Evolutionary conservation across 2,888 invertebrate species (phyloP), one percentile per base, ranked within the genome.

Genomic region (Volucella zonaria): DNA sequence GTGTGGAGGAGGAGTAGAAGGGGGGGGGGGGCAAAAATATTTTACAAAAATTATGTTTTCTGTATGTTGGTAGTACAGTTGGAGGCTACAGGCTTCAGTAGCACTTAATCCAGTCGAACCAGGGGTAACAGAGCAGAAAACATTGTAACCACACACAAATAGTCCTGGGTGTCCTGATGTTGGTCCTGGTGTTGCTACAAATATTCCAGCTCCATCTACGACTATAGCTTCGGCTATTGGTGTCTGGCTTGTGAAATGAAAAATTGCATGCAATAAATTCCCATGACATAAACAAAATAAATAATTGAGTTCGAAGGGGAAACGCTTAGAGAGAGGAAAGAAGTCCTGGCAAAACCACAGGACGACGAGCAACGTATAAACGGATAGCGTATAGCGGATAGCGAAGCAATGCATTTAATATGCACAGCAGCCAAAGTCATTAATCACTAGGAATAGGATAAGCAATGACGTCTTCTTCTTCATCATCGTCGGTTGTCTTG

Each of bases 211-310:
- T 23, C 18, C 18, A 23, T 23, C 18, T 15, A 23, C 43, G 4
- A 49, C 8, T 49, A 49, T 6, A 31, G 31, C n/a, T 49, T 49
- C 15, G 49, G 49, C 14, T n/a, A 18, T 12, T 70, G 70, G 58
- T 38, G 31, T 58, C 64, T 76, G 71, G 71, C 62, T 75, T 80
- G 80, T 56, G 71, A 85, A 83, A 87, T 90, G 89, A 90, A 87
- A 89, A 89, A 90, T 89, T 88, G 87, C 77, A 86, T 81, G 88
- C 89, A 87, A 90, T 90, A 90, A 90, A 89, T 90, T 90, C 87
- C 87, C 88, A 89, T 89, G 89, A 89, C 89, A 89, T 88, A 89
- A 89, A 90, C 81, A 89, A 89, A 89, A 89, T 89, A 90, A 90
- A 90, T 89, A 89, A 89, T 90, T 89, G 89, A 89, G 89, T 87